Conservation (phyloP, 2,113 vertebrate genomes). For the Ptilonorhynchus violaceus region DNA sequence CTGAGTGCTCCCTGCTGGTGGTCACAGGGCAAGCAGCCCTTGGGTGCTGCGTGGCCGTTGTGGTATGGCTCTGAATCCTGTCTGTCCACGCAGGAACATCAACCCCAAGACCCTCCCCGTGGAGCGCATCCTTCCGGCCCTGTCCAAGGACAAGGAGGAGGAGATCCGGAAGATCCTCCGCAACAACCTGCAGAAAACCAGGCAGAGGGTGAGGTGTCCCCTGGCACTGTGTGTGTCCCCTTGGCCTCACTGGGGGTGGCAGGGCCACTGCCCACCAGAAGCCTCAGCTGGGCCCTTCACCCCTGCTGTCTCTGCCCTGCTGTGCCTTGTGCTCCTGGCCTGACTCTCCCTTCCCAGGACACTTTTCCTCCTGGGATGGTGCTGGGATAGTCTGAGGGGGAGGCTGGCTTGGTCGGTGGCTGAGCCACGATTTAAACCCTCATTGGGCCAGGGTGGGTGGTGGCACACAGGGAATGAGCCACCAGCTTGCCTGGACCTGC, state of each 20-base stretch:
- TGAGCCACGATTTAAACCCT: background rate
- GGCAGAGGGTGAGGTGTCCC: constrained; percentile 84
- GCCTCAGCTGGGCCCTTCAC: background rate
- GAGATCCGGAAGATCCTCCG: constrained; percentile 96
- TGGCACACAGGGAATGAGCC: background rate
- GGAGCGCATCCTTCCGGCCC: constrained; percentile 81
- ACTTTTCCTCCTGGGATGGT: background rate
- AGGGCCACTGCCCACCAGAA: background rate
- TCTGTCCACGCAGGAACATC: constrained; percentile 82
- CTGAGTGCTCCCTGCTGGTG: background rate
- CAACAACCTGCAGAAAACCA: constrained; percentile 91
- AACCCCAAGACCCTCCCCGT: constrained; percentile 79
- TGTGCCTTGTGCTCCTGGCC: background rate
- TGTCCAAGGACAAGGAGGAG: constrained; percentile 91
- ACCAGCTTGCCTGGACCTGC: background rate
- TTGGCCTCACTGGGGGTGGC: background rate
- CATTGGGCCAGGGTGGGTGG: background rate
- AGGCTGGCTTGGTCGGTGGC: background rate
- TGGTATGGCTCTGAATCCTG: background rate
- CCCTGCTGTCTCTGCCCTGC: background rate
- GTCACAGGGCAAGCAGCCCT: background rate
- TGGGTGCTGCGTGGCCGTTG: accelerated
- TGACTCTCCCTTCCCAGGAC: background rate
- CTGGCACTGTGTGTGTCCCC: accelerated
- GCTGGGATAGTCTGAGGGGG: background rate